Evolutionary conservation across 2,888 invertebrate genomes (phyloP), one percentile per base, ranked within the genome.

Genomic region (Macrosoma leucophasiata): DNA sequence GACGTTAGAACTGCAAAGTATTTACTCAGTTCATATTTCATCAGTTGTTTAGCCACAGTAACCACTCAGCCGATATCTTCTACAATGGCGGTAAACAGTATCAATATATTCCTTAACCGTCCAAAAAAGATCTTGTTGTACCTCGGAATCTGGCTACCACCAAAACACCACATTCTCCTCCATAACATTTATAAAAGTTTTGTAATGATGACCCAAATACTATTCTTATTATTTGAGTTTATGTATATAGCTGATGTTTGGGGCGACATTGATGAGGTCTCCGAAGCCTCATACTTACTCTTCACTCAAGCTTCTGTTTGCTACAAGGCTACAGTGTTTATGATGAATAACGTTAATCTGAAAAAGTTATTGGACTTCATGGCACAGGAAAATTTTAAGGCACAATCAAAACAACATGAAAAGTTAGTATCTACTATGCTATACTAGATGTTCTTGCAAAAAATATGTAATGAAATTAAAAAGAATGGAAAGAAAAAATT

Each of bases 301-400:
- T 79, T 81, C 40, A 76, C 82, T 0, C 75, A 77, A 37, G 76
- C 74, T 0, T 73, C 75, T 0, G 50, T 76, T 2, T 81, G 77
- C 32, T 72, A 70, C 20, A 82, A 82, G 41, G 55, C 61, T 0
- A 72, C 75, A 0, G 64, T 64, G 9, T 74, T 77, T 31, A 41
- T 75, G 26, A 17, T 62, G 0, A 65, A 70, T 31, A 67, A 68
- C 41, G 53, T 51, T 0, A 62, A 55, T 34, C 41, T 81, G 8
- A 35, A 44, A 1, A 18, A 48, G 1, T 35, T 79, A 6, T 26
- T 78, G 9, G 47, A 48, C 3, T 57, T 58, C 1, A 76, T 78
- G 71, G 55, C 61, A 8, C 48, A 49, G 4, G 56, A 64, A 0
- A 50, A 55, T 3, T 77, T 79, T 50, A 37, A 47, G 12, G 44